These are phyloP conservation scores for Vespertilio murinus DNA, from an alignment of 2,797 vertebrate genomes.

Conservation along the genomic window DNA sequence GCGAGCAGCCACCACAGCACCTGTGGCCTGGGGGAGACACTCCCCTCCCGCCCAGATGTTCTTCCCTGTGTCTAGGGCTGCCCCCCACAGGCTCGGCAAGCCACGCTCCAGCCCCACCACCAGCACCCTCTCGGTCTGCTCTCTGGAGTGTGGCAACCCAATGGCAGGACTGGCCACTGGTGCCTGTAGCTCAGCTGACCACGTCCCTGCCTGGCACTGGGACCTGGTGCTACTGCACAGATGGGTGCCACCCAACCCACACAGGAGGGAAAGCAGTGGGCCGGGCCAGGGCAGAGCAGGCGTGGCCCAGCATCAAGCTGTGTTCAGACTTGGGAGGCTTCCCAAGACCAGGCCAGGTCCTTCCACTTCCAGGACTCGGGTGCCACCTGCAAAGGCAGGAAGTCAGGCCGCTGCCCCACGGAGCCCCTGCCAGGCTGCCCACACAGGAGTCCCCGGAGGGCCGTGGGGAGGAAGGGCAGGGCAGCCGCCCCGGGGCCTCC, in stretches of 20 bases:
- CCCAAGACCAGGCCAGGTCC: neutral
- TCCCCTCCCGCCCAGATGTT: neutral
- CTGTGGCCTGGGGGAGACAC: neutral
- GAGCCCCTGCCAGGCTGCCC: neutral
- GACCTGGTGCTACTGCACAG: neutral
- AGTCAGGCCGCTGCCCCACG: neutral
- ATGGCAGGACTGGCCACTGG: neutral
- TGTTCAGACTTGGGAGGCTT: neutral
- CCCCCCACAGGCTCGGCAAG: neutral
- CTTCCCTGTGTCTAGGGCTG: neutral
- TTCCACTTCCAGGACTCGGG: neutral
- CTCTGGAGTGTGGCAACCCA: neutral
- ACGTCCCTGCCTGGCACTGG: neutral
- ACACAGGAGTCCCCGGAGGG: neutral
- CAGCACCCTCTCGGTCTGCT: neutral
- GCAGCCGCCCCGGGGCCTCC: neutral
- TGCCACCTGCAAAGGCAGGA: neutral
- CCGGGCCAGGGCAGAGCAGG: neutral
- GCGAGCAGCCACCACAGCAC: neutral
- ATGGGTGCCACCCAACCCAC: neutral
- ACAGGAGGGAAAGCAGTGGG: neutral
- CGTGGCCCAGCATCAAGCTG: neutral
- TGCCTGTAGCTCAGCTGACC: neutral
- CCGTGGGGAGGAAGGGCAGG: neutral
- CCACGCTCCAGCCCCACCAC: accelerated